Percentiles rank a stretch among this genome's conserved stretches.
Conservation (phyloP, 2,113 vertebrate genomes). For the Danio rerio region GRCz12tu NC_133183.1:26815001-26815500, state of each 20-base stretch:
- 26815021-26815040: constrained; percentile 2
- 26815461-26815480: no score
- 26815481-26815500: no score
- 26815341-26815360: not conserved
- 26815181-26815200: constrained; percentile 24
- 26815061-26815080: not conserved
- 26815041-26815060: not conserved
- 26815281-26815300: constrained; percentile 27
- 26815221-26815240: constrained; percentile 4
- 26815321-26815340: not conserved
- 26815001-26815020: not conserved
- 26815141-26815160: constrained; percentile 13
- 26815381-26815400: not conserved
- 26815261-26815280: constrained; percentile 41
- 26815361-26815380: not conserved
- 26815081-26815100: not conserved
- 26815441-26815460: not conserved
- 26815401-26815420: not conserved
- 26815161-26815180: constrained; percentile 51
- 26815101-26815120: constrained; percentile 15
- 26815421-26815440: not conserved
- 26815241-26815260: constrained; percentile 59
- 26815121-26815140: constrained; percentile 12
- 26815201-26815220: constrained; percentile 37
- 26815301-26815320: constrained; percentile 23